A percentile compares a stretch with the other conserved stretches of the same genome.
Evolutionary conservation across 1,140 invertebrate genomes (phyloP).

Genomic region (Drosophila orosa): DNA sequence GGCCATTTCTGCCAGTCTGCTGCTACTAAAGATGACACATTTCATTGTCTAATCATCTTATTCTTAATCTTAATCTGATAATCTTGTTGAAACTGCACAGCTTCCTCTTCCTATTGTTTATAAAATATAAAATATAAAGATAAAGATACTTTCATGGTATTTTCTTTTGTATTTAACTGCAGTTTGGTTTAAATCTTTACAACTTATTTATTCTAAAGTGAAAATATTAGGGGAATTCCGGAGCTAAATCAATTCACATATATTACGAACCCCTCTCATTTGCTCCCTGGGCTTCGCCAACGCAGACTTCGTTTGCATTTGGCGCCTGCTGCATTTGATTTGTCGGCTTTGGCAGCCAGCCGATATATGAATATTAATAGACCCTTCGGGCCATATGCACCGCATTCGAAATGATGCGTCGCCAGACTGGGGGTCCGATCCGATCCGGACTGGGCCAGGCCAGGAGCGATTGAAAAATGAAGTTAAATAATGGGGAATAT

Average conservation of each 20-base stretch:
- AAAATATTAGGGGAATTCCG: neutral
- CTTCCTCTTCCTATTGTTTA: too few relatives aligned
- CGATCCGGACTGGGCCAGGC: conserved; percentile 1
- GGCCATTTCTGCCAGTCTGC: neutral
- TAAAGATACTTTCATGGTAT: neutral
- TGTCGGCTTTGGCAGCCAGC: conserved; percentile 56
- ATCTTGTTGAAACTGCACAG: neutral
- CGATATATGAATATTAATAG: conserved; percentile 81
- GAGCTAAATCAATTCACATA: neutral
- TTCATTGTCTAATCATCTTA: neutral
- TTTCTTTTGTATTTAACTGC: neutral
- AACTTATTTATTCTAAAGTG: neutral
- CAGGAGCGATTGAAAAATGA: conserved; percentile 47
- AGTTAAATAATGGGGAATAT: conserved; percentile 74
- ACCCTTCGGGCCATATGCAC: conserved; percentile 33
- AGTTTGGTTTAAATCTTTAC: neutral
- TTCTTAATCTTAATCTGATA: neutral
- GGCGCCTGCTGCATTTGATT: conserved; percentile 76
- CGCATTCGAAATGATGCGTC: conserved; percentile 41
- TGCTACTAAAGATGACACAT: neutral
- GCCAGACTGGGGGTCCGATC: conserved; percentile 1
- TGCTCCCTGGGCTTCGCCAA: conserved; percentile 15
- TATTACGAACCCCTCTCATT: conserved; percentile 9
- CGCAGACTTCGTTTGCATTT: conserved; percentile 54
- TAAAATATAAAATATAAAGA: neutral